phyloP scores from a whole-genome alignment of 2,113 vertebrate species.

The Cyprinus carpio region DNA sequence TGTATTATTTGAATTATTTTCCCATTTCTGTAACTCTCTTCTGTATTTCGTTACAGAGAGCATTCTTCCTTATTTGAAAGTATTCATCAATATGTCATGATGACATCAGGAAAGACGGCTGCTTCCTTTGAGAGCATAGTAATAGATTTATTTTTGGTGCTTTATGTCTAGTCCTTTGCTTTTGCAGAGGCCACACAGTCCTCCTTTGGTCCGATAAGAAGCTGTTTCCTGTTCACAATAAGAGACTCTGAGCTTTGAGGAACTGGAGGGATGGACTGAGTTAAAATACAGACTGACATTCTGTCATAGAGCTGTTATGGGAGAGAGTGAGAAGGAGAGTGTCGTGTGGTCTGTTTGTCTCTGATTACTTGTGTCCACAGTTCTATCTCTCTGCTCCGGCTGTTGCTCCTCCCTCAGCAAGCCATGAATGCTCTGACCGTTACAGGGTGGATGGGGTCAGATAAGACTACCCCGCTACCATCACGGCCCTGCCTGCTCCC shows the following conservation, averaged over 20 bases:
- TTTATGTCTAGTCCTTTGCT: constrained; percentile 4
- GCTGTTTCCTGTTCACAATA: constrained; percentile 43
- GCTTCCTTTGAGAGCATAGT: not conserved
- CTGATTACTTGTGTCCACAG: constrained; percentile 48
- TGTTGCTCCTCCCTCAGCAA: constrained; percentile 52
- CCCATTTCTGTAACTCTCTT: not conserved
- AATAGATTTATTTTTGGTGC: constrained; percentile 45
- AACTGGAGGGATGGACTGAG: constrained; percentile 14
- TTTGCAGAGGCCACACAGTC: not conserved
- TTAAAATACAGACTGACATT: constrained; percentile 38
- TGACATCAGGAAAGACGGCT: not conserved
- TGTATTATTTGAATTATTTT: not conserved
- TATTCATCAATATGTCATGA: not conserved
- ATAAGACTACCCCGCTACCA: constrained; percentile 82
- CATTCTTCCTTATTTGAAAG: not conserved
- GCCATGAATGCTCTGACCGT: constrained; percentile 68
- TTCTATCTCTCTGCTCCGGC: constrained; percentile 50
- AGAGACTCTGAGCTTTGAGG: constrained; percentile 40
- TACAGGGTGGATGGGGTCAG: constrained; percentile 74
- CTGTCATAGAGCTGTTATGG: constrained; percentile 39
- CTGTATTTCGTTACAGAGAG: not conserved
- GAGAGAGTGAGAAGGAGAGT: constrained; percentile 12
- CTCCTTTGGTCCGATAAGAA: constrained; percentile 42
- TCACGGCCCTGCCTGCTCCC: constrained; percentile 60
- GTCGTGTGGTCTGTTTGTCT: constrained; percentile 39